phyloP scores from a whole-genome alignment of 2,797 vertebrate genomes.

The Oreonectes daqikongensis region DNA sequence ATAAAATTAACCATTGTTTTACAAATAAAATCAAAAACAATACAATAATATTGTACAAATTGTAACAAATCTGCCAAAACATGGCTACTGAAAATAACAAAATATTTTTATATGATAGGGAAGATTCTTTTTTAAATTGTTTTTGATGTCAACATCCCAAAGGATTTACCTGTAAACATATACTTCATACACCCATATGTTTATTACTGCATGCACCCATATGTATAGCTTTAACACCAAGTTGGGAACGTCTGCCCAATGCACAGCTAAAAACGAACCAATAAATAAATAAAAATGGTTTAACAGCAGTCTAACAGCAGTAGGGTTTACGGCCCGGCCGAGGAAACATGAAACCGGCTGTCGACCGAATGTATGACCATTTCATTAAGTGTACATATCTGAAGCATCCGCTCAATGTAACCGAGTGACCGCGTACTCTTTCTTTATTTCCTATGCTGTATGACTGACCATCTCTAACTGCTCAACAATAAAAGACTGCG shows the following conservation, averaged over 20 bases:
- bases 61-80: too few species aligned
- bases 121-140: too few species aligned
- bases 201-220: background rate
- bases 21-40: too few species aligned
- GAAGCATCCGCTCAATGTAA: background rate
- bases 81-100: too few species aligned
- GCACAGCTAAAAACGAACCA: background rate
- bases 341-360: background rate
- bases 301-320: background rate
- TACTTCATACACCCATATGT: background rate
- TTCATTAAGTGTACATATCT: background rate
- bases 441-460: conserved; percentile 5
- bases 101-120: too few species aligned
- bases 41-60: too few species aligned
- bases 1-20: too few species aligned
- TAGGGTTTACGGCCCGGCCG: background rate
- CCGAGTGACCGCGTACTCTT: background rate
- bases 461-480: conserved; percentile 46
- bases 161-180: background rate
- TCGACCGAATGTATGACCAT: background rate
- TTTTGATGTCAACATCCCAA: too few species aligned
- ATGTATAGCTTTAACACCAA: background rate
- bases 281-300: background rate
- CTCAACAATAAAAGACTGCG: conserved; percentile 69
- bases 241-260: background rate